phyloP scores from a whole-genome alignment of 2,113 vertebrate species.

The Rhegmatorhina hoffmannsi region DNA sequence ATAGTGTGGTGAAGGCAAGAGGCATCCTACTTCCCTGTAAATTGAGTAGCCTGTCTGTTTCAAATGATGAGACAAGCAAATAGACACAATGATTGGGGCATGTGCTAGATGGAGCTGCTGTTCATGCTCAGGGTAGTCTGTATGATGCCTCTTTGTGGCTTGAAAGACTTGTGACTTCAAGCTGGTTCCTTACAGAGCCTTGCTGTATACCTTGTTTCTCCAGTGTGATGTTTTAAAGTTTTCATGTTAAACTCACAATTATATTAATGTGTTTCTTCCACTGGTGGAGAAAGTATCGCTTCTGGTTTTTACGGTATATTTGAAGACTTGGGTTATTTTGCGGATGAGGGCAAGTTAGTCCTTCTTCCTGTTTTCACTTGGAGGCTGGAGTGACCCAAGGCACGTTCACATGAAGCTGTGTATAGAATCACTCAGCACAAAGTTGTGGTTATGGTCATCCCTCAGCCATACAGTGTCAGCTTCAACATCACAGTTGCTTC shows the following conservation, averaged over 20 bases:
- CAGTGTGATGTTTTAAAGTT: neutral
- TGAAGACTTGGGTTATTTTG: neutral
- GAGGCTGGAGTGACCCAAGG: neutral
- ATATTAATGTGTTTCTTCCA: neutral
- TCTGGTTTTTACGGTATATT: neutral
- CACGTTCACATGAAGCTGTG: neutral
- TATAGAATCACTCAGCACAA: neutral
- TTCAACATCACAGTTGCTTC: neutral
- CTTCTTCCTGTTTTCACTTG: neutral
- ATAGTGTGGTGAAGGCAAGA: slow-evolving; percentile 10
- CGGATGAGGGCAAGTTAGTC: neutral
- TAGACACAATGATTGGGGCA: neutral
- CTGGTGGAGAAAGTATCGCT: rapidly evolving
- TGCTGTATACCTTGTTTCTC: neutral
- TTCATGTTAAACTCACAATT: neutral
- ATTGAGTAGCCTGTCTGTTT: neutral
- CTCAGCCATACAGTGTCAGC: neutral
- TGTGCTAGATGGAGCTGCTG: slow-evolving; percentile 27
- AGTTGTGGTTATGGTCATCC: neutral
- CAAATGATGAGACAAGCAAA: slow-evolving; percentile 14
- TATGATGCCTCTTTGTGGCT: neutral
- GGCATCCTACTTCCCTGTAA: slow-evolving; percentile 1
- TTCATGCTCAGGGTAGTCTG: neutral
- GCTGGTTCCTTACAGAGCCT: neutral
- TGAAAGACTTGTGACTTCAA: neutral